Percentiles rank a stretch among this genome's conserved stretches.
Evolutionary conservation across 2,888 invertebrate genomes (phyloP).

Genomic region (Mythimna lalbum): DNA sequence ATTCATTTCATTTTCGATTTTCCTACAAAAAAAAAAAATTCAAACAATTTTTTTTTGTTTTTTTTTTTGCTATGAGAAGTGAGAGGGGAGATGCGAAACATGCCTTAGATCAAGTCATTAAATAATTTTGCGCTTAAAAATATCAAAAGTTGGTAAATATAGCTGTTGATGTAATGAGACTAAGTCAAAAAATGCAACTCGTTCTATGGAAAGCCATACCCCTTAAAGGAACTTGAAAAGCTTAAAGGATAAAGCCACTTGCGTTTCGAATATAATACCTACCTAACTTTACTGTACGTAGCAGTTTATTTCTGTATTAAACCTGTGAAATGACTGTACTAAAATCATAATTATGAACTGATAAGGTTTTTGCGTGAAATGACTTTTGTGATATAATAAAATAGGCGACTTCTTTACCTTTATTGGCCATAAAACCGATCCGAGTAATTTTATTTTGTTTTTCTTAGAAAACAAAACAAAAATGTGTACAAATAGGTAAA

Average conservation of each 20-base stretch:
- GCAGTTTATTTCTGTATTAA: not conserved
- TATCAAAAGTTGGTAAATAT: too few species aligned
- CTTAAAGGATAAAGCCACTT: too few species aligned
- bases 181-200: not conserved
- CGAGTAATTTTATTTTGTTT: not conserved
- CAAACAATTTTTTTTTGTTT: too few species aligned
- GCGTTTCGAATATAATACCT: not conserved
- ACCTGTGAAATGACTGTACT: constrained; percentile 17
- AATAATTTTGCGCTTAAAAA: too few species aligned
- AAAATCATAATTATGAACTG: constrained; percentile 27
- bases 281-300: not conserved
- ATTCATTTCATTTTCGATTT: too few species aligned
- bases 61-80: too few species aligned
- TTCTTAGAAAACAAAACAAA: not conserved
- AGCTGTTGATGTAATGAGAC: not conserved
- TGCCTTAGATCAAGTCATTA: too few species aligned
- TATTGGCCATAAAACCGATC: constrained; percentile 9
- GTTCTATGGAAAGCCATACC: not conserved
- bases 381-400: constrained; percentile 19
- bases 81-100: too few species aligned
- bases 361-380: constrained; percentile 22
- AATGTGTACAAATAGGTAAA: not conserved
- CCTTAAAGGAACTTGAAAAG: too few species aligned
- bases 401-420: constrained; percentile 9
- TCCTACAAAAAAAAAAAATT: too few species aligned